Base-by-base conservation (phyloP, 2,113 vertebrate genomes). In the Anoplopoma fimbria region DNA sequence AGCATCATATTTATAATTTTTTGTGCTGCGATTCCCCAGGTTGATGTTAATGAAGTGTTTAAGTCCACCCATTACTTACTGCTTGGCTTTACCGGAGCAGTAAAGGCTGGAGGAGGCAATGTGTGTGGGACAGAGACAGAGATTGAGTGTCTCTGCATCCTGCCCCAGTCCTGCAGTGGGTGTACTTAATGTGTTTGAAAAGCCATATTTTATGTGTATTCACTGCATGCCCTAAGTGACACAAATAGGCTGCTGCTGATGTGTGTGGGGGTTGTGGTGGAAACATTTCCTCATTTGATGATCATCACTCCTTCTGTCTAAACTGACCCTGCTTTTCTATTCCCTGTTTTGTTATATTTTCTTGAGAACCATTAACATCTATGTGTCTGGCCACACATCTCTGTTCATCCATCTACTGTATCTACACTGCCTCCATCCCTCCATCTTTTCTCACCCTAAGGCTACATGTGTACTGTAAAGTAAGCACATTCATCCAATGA, bases 221-320 rank as follows among this genome's bases (percentile, higher is more conserved):
- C 76, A 15, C 75, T 75, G 53, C 27, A n/a, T 85, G 79, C 67
- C 61, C 45, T 77, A 85, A 86, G 80, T 88, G 79, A 89, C 83
- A 87, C 62, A 88, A 86, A 90, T 84, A 87, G 77, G 77, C 74
- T 77, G 69, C 74, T 77, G 69, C 72, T 72, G 87, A 83, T 80
- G 77, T 70, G 86, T 78, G 72, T 69, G 55, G 45, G 74, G 76
- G 67, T 31, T 75, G 61, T 68, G 75, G 73, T 3, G 38, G 83
- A 89, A 90, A 88, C 86, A 75, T 90, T 89, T 86, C 42, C 76
- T 90, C 78, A 86, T 88, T 78, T 78, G 76, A 89, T 81, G 77
- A 88, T 87, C 83, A 83, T 87, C 82, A 29, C 31, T 77, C 31
- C 40, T 75, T 70, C 53, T 64, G 58, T 78, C 80, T 79, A 47